A percentile compares a stretch with the other conserved stretches of the same genome.
Conservation (phyloP, 2,797 vertebrate species). For the Eulemur mongoz region DNA sequence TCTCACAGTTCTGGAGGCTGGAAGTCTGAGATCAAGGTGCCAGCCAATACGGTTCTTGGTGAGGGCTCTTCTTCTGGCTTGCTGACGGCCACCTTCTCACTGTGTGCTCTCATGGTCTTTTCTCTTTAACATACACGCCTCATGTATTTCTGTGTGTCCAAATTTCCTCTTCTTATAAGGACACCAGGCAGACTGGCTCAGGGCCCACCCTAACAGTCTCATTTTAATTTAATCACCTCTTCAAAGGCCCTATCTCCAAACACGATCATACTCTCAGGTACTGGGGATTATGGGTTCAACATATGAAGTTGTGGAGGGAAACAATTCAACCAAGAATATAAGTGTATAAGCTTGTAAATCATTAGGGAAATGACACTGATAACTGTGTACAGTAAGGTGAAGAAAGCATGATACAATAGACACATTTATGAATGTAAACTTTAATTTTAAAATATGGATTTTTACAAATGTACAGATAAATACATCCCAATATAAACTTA, state of each 20-base stretch:
- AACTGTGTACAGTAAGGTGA: not conserved
- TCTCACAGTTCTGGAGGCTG: not conserved
- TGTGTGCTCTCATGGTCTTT: not conserved
- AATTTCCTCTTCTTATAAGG: not conserved
- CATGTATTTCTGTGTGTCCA: not conserved
- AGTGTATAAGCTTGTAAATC: not conserved
- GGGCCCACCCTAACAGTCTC: not conserved
- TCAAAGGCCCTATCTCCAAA: not conserved
- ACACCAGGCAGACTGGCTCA: not conserved
- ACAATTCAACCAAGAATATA: not conserved
- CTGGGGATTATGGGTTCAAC: not conserved
- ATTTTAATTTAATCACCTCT: not conserved
- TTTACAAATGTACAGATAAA: slow-evolving; percentile 10
- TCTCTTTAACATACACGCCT: not conserved
- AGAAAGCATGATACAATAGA: not conserved
- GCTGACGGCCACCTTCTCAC: not conserved
- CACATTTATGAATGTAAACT: not conserved
- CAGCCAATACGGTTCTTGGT: not conserved
- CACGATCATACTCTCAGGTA: not conserved
- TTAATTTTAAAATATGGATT: not conserved
- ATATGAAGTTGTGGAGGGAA: not conserved
- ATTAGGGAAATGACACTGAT: not conserved
- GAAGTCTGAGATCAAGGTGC: not conserved
- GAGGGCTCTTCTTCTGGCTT: not conserved
- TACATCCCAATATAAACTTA: not conserved